phyloP scores from a whole-genome alignment of 2,888 invertebrate species.

The Cephus pulcher region DNA sequence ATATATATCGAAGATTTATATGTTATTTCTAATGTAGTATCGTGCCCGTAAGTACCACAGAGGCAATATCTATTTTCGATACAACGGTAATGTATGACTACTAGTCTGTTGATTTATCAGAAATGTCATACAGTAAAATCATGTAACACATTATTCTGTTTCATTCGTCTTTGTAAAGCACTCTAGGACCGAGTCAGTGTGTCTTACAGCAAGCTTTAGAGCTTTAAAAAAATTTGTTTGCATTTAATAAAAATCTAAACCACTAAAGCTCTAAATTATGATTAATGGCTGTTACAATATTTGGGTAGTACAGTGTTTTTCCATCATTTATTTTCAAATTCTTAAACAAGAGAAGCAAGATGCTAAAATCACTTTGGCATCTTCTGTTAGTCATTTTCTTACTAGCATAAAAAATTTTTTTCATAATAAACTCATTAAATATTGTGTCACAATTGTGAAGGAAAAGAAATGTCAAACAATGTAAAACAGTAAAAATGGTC shows the following conservation, averaged over 20 bases:
- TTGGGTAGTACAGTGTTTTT: neutral
- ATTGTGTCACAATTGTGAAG: slow-evolving; percentile 26
- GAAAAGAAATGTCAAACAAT: neutral
- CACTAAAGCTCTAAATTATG: neutral
- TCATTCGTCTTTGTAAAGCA: neutral
- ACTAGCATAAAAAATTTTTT: slow-evolving; percentile 25
- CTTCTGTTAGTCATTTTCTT: neutral
- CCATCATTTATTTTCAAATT: neutral
- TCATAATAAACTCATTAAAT: slow-evolving; percentile 37
- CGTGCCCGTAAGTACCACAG: neutral
- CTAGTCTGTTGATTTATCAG: neutral
- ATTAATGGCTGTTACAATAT: neutral
- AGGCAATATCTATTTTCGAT: neutral
- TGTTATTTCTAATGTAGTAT: neutral
- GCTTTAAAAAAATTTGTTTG: neutral
- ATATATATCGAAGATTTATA: neutral
- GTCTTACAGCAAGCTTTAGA: neutral
- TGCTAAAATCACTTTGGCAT: too few relatives aligned
- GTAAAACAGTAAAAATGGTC: neutral
- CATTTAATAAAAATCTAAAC: neutral
- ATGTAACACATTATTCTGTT: neutral
- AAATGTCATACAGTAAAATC: neutral
- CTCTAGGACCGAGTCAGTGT: slow-evolving; percentile 1
- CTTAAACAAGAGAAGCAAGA: neutral
- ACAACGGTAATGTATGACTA: neutral